Evolutionary conservation across 1,140 invertebrate genomes (phyloP).

Genomic region (Dolichoris vasculosae): DNA sequence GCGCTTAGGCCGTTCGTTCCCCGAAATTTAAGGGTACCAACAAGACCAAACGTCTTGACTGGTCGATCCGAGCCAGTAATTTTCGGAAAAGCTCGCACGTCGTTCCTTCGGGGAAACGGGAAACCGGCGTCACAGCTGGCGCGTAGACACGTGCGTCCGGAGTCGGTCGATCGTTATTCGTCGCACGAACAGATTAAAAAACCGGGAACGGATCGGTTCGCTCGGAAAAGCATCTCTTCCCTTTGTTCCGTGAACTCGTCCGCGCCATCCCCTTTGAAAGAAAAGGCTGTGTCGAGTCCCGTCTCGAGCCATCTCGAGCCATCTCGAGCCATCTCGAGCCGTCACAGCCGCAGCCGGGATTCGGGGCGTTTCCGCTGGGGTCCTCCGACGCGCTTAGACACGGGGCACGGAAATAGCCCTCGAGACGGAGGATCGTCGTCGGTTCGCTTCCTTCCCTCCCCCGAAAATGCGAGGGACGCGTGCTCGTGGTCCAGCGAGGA

Average conservation of each 20-base stretch:
- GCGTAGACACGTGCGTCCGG: neutral
- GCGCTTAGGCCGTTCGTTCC: neutral
- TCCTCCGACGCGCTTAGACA: neutral
- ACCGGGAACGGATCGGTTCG: conserved; percentile 3
- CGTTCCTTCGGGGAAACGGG: neutral
- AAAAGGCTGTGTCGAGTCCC: no score
- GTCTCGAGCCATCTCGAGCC: no score
- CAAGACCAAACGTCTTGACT: neutral
- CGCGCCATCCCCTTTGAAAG: neutral
- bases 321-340: neutral
- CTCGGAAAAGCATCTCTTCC: neutral
- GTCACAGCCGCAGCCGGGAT: neutral
- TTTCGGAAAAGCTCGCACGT: neutral
- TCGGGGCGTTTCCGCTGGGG: neutral
- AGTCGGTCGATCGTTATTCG: conserved; percentile 11
- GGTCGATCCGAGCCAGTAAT: neutral
- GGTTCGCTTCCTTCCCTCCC: conserved; percentile 21
- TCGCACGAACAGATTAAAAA: conserved; percentile 16
- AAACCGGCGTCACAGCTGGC: neutral
- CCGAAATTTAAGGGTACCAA: neutral
- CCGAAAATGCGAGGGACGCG: conserved; percentile 5
- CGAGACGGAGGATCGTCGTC: conserved; percentile 6
- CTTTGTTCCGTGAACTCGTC: neutral
- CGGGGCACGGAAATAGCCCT: neutral
- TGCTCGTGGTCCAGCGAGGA: neutral